Evolutionary conservation across 2,797 vertebrate genomes (phyloP).

Genomic region (Paedocypris micromegethes): DNA sequence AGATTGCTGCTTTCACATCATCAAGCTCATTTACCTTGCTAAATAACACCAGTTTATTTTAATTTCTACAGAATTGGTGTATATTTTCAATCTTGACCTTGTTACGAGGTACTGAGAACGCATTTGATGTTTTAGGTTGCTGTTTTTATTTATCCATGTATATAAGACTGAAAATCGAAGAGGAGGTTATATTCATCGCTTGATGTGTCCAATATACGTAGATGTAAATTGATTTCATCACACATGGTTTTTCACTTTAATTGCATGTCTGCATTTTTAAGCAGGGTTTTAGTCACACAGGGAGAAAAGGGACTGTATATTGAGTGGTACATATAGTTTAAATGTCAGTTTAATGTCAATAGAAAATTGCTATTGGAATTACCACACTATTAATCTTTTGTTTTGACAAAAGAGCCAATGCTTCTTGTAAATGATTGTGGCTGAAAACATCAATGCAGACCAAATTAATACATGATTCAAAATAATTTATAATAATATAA

Average conservation of each 20-base stretch:
- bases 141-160: neutral
- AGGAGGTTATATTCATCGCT: neutral
- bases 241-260: neutral
- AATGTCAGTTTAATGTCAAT: neutral
- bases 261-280: neutral
- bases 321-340: slow-evolving; percentile 4
- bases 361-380: no score
- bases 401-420: no score
- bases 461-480: no score
- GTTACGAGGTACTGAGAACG: neutral
- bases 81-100: slow-evolving; percentile 12
- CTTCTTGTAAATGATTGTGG: no score
- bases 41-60: slow-evolving; percentile 7
- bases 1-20: slow-evolving; percentile 21
- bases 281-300: neutral
- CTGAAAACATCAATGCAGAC: no score
- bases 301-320: neutral
- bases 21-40: slow-evolving; percentile 8
- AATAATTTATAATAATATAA: no score
- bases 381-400: no score
- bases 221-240: neutral
- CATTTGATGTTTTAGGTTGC: neutral
- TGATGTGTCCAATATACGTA: neutral
- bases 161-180: neutral
- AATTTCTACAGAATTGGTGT: neutral